Evolutionary conservation across 1,140 invertebrate species (phyloP).

Genomic region (Drosophila grimshawi): DNA sequence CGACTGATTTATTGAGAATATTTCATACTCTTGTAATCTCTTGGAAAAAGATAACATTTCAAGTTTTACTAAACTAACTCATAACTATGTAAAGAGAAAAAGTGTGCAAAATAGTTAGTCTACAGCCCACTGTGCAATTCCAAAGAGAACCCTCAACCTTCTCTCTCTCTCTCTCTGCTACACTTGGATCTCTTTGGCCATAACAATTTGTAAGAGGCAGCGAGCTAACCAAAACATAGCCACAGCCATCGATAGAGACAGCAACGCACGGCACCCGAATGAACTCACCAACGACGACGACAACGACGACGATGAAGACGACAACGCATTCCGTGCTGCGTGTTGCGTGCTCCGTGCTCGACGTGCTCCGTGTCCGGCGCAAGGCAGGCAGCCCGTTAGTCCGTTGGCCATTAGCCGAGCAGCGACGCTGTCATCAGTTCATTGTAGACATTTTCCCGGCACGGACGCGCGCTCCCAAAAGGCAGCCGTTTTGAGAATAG

Average conservation of each 20-base stretch:
- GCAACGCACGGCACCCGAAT: constrained; percentile 18
- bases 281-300: constrained; percentile 19
- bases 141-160: constrained; percentile 19
- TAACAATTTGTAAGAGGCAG: constrained; percentile 39
- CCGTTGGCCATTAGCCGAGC: constrained; percentile 11
- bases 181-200: constrained; percentile 6
- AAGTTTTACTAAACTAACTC: too few species aligned
- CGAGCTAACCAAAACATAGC: constrained; percentile 44
- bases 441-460: constrained; percentile 80
- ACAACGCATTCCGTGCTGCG: constrained; percentile 52
- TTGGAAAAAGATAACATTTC: too few species aligned
- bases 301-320: neutral
- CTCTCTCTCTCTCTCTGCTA: constrained; percentile 8
- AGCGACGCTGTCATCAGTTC: constrained; percentile 56
- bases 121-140: neutral
- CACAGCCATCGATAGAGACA: constrained; percentile 41
- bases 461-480: constrained; percentile 65
- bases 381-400: constrained; percentile 25
- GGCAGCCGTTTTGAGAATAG: constrained; percentile 9
- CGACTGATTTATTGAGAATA: too few species aligned
- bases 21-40: too few species aligned
- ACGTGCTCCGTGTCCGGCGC: constrained; percentile 50
- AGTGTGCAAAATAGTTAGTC: neutral
- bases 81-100: too few species aligned
- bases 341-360: constrained; percentile 47